A percentile compares a stretch with the other conserved stretches of the same genome.
phyloP scores from a whole-genome alignment of 1,140 invertebrate species.

The Lordiphosa clarofinis region DNA sequence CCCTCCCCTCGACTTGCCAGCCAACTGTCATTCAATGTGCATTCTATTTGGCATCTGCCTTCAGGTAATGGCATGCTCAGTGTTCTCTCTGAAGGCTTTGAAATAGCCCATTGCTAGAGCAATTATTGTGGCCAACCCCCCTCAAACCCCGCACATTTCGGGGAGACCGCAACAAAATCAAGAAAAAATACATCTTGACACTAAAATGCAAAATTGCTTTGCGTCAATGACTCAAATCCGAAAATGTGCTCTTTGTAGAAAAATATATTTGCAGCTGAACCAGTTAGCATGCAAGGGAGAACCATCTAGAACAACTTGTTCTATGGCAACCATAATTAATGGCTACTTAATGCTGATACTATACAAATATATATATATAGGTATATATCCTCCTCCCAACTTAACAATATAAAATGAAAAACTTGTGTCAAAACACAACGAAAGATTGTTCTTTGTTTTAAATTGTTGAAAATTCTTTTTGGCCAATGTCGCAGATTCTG shows the following conservation, averaged over 20 bases:
- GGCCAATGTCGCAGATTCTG: constrained; percentile 70
- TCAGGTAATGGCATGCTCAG: constrained; percentile 19
- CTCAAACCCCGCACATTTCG: too few relatives aligned
- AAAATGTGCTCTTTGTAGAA: constrained; percentile 38
- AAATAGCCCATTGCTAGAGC: constrained; percentile 67
- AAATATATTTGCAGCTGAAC: not conserved
- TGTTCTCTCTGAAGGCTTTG: constrained; percentile 30
- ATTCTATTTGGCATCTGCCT: constrained; percentile 6
- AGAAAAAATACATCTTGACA: constrained; percentile 62
- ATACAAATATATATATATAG: constrained; percentile 12
- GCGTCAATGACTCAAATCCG: constrained; percentile 74
- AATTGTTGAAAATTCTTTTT: constrained; percentile 50
- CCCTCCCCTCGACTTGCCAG: not conserved
- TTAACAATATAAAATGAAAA: constrained; percentile 19
- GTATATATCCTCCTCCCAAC: constrained; percentile 1
- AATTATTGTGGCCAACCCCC: too few relatives aligned
- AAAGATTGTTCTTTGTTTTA: constrained; percentile 23
- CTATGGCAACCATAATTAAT: constrained; percentile 28
- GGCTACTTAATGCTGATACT: constrained; percentile 28
- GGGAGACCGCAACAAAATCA: constrained; percentile 40
- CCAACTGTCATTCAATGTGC: constrained; percentile 40
- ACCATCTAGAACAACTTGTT: constrained; percentile 20
- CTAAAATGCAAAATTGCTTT: constrained; percentile 76
- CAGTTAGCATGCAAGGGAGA: not conserved
- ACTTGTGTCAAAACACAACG: constrained; percentile 11